Evolutionary conservation across 2,888 invertebrate genomes (phyloP), one percentile per base, ranked within the genome.

Genomic region (Dichetophora obliterata): DNA sequence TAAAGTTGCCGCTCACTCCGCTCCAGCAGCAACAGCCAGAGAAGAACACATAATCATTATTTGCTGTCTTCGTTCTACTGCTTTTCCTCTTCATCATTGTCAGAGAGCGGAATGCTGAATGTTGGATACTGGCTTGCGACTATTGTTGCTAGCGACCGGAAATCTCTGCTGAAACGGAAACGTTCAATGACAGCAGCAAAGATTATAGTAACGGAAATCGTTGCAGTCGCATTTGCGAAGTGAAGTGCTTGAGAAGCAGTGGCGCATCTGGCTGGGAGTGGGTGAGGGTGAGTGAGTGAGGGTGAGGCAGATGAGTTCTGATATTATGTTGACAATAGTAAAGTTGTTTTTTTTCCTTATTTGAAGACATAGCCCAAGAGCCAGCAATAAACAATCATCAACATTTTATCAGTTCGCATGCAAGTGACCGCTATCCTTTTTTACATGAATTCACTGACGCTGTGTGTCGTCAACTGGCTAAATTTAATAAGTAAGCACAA

Each of bases 121-220:
- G 59, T 8, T 9, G 16, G 43, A 11, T 43, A 43, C 43, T 43
- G 9, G 14, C 59, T 59, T 68, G 27, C 14, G 19, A n/a, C n/a
- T 27, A 61, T 68, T 68, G 50, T 50, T 52, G 48, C 34, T 68
- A 11, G 16, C 68, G n/a, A 74, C 74, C 74, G 74, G 74, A 74
- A 66, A 65, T 74, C 74, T 74, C 66, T 74, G 65, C 54, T 66
- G 74, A 54, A 66, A 65, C 74, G 74, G 74, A 74, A 74, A 37
- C 74, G 65, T 66, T 66, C 74, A 65, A 74, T 74, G 74, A 66
- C 74, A 74, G 54, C 74, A 22, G 37, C 74, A 66, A 74, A 66
- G 74, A 74, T 74, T 66, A 66, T 66, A 50, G 61, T 50, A 73
- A 48, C 74, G 74, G 74, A 74, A 74, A 74, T 74, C 74, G 74